Evolutionary conservation across 2,888 invertebrate genomes (phyloP).

Genomic region (Laothoe populi): DNA sequence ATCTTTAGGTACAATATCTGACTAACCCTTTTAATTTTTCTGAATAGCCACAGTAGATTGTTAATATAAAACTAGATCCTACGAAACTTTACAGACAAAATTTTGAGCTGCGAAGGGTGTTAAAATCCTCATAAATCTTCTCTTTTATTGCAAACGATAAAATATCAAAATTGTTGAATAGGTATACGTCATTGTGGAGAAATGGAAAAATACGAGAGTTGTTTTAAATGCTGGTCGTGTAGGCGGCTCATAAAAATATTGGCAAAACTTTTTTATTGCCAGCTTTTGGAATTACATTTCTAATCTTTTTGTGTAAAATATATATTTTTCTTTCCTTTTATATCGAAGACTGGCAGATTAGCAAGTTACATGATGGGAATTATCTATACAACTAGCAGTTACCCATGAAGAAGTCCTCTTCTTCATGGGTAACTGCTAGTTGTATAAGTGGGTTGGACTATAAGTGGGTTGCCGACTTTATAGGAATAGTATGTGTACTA

Average conservation of each 20-base stretch:
- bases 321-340: too few relatives aligned
- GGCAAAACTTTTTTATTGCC: constrained; percentile 20
- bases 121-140: constrained; percentile 18
- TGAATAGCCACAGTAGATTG: not conserved
- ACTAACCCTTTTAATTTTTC: not conserved
- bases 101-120: constrained; percentile 16
- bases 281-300: constrained; percentile 15
- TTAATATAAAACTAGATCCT: not conserved
- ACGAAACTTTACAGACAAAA: constrained; percentile 11
- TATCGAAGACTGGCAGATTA: too few relatives aligned
- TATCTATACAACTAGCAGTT: too few relatives aligned
- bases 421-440: too few relatives aligned
- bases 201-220: constrained; percentile 4
- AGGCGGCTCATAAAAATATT: constrained; percentile 20
- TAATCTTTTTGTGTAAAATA: not conserved
- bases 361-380: too few relatives aligned
- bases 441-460: too few relatives aligned
- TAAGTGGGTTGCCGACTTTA: too few relatives aligned
- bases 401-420: too few relatives aligned
- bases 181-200: constrained; percentile 18
- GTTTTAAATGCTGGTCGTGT: constrained; percentile 19
- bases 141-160: constrained; percentile 19
- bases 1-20: too few relatives aligned
- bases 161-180: constrained; percentile 16
- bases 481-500: too few relatives aligned